Conservation (phyloP, 2,797 vertebrate species). For the Jordanella pulchra region DNA sequence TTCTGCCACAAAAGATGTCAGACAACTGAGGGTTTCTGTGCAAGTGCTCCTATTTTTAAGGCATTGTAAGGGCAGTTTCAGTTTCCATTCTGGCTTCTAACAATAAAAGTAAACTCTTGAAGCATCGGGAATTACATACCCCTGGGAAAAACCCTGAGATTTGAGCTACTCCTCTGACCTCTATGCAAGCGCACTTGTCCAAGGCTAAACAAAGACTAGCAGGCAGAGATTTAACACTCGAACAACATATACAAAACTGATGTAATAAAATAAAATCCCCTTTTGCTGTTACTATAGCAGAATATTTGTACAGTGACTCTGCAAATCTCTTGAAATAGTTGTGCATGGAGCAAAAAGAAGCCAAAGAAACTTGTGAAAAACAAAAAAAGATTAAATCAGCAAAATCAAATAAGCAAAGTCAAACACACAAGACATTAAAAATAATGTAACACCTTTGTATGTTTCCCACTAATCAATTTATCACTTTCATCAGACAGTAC, state of each 20-base stretch:
- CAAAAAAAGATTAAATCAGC: not conserved
- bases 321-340: not conserved
- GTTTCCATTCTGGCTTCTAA: slow-evolving; percentile 3
- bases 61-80: not conserved
- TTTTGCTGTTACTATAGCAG: not conserved
- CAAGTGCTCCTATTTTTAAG: not conserved
- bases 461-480: not conserved
- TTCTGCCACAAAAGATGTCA: not conserved
- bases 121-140: not conserved
- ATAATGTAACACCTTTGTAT: not conserved
- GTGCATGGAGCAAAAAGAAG: no score
- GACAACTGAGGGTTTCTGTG: not conserved
- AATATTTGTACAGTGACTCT: not conserved
- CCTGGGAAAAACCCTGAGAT: not conserved
- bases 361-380: not conserved
- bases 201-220: not conserved
- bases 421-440: not conserved
- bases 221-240: not conserved
- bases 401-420: not conserved
- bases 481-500: not conserved
- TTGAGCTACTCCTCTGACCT: not conserved
- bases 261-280: no score
- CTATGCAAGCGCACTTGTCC: no score
- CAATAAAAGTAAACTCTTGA: not conserved
- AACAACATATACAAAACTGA: not conserved